Percentiles rank a stretch among this genome's conserved stretches.
phyloP scores from a whole-genome alignment of 2,888 invertebrate species.

The Stenichneumon culpator region DNA sequence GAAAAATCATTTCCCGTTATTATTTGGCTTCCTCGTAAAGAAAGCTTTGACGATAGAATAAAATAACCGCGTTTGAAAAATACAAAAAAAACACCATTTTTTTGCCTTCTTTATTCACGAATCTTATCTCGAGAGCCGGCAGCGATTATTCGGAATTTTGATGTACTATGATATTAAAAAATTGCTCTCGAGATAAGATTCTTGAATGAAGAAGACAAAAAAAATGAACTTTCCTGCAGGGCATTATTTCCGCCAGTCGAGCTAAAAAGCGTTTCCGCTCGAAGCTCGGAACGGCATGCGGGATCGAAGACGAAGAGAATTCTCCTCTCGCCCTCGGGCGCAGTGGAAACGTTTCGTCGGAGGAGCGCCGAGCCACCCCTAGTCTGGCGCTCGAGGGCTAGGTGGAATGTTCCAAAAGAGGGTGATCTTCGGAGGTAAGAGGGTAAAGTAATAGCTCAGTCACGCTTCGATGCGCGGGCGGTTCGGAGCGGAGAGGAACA shows the following conservation, averaged over 20 bases:
- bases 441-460: constrained; percentile 51
- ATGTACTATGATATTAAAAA: background rate
- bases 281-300: background rate
- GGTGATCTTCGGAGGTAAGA: constrained; percentile 58
- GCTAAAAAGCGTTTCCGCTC: constrained; percentile 19
- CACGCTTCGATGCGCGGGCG: constrained; percentile 27
- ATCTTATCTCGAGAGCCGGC: background rate
- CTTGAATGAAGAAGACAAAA: background rate
- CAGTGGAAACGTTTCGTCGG: constrained; percentile 35
- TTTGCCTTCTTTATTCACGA: background rate
- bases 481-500: constrained; percentile 13
- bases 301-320: constrained; percentile 20
- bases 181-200: background rate
- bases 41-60: no score
- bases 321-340: constrained; percentile 21
- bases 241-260: constrained; percentile 35
- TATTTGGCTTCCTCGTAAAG: no score
- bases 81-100: no score
- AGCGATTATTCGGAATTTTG: background rate
- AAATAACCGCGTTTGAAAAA: no score
- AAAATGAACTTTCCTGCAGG: background rate
- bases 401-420: constrained; percentile 43
- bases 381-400: constrained; percentile 26
- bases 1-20: no score
- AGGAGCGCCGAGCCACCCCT: constrained; percentile 8